phyloP scores from a whole-genome alignment of 2,888 invertebrate species.

The Branchellion lobata region DNA sequence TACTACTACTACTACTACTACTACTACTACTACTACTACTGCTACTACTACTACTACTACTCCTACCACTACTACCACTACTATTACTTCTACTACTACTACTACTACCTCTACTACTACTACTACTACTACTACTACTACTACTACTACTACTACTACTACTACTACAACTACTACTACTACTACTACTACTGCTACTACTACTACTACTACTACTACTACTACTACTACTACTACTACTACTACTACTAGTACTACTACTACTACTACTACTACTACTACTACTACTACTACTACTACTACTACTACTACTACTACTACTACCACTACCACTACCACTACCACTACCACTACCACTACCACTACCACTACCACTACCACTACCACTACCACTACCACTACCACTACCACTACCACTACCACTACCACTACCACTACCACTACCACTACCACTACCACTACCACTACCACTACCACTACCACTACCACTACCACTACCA shows the following conservation, averaged over 20 bases:
- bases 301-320: slow-evolving; percentile 3
- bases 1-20: slow-evolving; percentile 13
- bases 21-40: slow-evolving; percentile 20
- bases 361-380: neutral
- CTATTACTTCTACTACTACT: no score
- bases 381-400: slow-evolving; percentile 44
- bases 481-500: slow-evolving; percentile 28
- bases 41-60: no score
- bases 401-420: slow-evolving; percentile 46
- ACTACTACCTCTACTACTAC: neutral
- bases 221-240: neutral
- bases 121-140: slow-evolving; percentile 27
- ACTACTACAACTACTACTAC: neutral
- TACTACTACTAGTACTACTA: neutral
- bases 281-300: slow-evolving; percentile 3
- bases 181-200: neutral
- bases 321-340: neutral
- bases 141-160: neutral
- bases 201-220: neutral
- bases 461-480: slow-evolving; percentile 23
- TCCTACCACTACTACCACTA: no score
- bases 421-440: slow-evolving; percentile 32
- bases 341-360: slow-evolving; percentile 1
- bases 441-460: slow-evolving; percentile 27
- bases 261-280: slow-evolving; percentile 3